A percentile compares a stretch with the other conserved stretches of the same genome.
phyloP scores from a whole-genome alignment of 2,888 invertebrate species.

The Bhutanitis thaidina region DNA sequence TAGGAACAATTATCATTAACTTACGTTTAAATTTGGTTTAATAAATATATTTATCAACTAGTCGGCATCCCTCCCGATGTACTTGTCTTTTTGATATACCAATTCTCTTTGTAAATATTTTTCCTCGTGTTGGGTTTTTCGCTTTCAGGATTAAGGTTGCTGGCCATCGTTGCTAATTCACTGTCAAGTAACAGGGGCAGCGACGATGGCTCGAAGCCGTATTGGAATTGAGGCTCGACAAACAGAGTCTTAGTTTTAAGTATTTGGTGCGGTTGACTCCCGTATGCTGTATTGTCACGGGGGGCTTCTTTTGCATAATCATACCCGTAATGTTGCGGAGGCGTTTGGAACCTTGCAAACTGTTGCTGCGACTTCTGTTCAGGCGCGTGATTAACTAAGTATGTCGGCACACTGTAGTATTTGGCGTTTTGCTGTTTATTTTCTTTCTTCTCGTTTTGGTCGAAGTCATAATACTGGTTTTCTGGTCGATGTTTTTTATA shows the following conservation, averaged over 20 bases:
- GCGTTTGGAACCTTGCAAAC: slow-evolving; percentile 48
- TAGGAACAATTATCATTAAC: slow-evolving; percentile 36
- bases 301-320: slow-evolving; percentile 51
- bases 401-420: slow-evolving; percentile 41
- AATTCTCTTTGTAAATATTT: slow-evolving; percentile 71
- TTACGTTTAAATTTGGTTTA: slow-evolving; percentile 31
- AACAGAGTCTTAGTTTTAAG: slow-evolving; percentile 56
- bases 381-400: slow-evolving; percentile 34
- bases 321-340: slow-evolving; percentile 48
- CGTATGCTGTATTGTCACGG: slow-evolving; percentile 51
- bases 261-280: slow-evolving; percentile 48
- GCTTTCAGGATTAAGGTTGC: slow-evolving; percentile 59
- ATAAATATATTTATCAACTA: slow-evolving; percentile 66
- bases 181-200: slow-evolving; percentile 61
- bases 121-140: slow-evolving; percentile 63
- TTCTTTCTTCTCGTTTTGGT: slow-evolving; percentile 36
- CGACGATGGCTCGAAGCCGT: slow-evolving; percentile 68
- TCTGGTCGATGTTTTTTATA: slow-evolving; percentile 57
- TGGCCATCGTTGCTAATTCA: slow-evolving; percentile 66
- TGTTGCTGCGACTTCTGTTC: slow-evolving; percentile 47
- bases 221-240: slow-evolving; percentile 71
- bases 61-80: slow-evolving; percentile 54
- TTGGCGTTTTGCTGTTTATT: slow-evolving; percentile 49
- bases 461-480: slow-evolving; percentile 34
- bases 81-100: slow-evolving; percentile 69